Conservation (phyloP, 1,140 invertebrate genomes). For the Pseudomyrmex flavicornis region DNA sequence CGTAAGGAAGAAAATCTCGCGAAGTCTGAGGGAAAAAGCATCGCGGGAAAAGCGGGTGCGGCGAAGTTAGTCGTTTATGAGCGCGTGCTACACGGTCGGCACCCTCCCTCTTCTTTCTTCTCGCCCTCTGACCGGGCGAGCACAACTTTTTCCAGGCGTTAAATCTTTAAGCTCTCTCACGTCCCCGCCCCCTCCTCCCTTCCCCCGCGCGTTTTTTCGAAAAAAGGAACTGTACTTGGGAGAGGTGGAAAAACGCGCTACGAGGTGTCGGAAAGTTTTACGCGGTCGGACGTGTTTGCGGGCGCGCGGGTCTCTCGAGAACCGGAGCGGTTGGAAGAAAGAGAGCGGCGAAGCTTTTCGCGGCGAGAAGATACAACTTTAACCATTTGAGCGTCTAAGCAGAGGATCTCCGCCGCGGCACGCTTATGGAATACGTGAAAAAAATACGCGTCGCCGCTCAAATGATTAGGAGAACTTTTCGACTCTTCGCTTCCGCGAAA, state of each 20-base stretch:
- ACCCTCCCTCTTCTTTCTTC: too few relatives aligned
- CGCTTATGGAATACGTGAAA: constrained; percentile 38
- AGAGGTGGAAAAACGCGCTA: constrained; percentile 43
- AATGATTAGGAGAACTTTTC: constrained; percentile 36
- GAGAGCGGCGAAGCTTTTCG: constrained; percentile 28
- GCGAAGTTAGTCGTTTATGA: constrained; percentile 54
- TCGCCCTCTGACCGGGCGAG: too few relatives aligned
- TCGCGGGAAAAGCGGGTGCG: not conserved
- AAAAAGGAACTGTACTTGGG: constrained; percentile 26
- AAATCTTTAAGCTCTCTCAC: constrained; percentile 56
- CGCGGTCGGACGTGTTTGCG: constrained; percentile 58
- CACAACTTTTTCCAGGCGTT: constrained; percentile 47
- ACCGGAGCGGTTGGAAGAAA: not conserved
- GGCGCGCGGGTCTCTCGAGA: constrained; percentile 19
- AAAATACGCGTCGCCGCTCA: not conserved
- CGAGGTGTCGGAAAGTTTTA: constrained; percentile 70
- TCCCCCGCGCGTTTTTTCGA: constrained; percentile 35
- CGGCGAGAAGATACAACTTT: constrained; percentile 46
- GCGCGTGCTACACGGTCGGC: constrained; percentile 44
- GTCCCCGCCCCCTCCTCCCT: too few relatives aligned
- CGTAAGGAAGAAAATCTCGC: constrained; percentile 49
- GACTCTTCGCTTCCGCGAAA: not conserved
- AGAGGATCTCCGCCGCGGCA: not conserved
- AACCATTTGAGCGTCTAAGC: constrained; percentile 47
- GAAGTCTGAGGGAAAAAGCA: constrained; percentile 33